Base-by-base conservation (phyloP, 92 coral and sea anemone species). In the Meandrina meandrites region DNA sequence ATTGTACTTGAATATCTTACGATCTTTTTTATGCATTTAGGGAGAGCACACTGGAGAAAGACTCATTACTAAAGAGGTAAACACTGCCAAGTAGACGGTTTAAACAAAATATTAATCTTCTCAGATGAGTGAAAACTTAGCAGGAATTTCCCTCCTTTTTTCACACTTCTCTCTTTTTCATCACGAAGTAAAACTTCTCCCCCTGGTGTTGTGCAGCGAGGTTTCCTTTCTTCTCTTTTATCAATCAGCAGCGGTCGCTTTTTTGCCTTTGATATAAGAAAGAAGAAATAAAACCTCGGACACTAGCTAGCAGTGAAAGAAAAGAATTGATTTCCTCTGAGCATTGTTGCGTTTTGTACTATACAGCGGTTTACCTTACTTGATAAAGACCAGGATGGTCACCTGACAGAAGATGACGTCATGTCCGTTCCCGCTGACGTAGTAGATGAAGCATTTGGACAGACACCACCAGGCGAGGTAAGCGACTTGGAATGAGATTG, bases 401-500 rank as follows among this genome's bases (percentile, higher is more conserved):
- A 78, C 22, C 86, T 93, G 69, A 91, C 92, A 15, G 96, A 73
- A 5, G 87, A 85, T n/a, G 96, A 94, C 78, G 84, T 96, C 47
- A 92, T 78, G 79, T 79, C 85, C 42, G 72, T 91, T 64, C 79
- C 91, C 30, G 86, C 94, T 47, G 88, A 89, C 77, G 88, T 91
- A 15, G 87, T 96, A 22, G 98, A 96, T 79, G 91, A 91, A 47
- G 94, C 98, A 0, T 89, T 94, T 76, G 96, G 98, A 14, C 84
- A 89, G 32, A 88, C 93, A 28, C 95, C 91, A 24, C 98, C 98
- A 47, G 98, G 98, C 42, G 96, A 94, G 91, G 98, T 94, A 80
- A 62, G 89, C 75, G 27, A 71, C 47, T 3, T 0, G 2, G 68
- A 71, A 27, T 70, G 81, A 68, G 80, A 48, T 2, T 22, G 10